A percentile compares a stretch with the other conserved stretches of the same genome.
Evolutionary conservation across 2,888 invertebrate species (phyloP).

Genomic region (Sesia apiformis): DNA sequence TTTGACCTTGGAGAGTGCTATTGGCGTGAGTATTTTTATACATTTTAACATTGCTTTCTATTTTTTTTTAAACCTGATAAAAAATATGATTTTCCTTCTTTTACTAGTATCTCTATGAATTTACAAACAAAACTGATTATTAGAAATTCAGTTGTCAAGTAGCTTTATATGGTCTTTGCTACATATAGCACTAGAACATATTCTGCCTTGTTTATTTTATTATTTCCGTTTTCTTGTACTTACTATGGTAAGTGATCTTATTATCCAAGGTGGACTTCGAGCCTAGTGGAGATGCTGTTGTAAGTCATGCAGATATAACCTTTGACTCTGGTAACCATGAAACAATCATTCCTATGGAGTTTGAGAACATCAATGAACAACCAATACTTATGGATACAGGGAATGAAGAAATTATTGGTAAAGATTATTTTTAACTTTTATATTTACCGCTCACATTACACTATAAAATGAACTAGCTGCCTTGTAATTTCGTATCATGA

Average conservation of each 20-base stretch:
- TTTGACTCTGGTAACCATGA: constrained; percentile 34
- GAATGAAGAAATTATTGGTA: constrained; percentile 63
- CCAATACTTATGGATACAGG: constrained; percentile 54
- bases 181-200: too few species aligned
- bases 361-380: constrained; percentile 50
- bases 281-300: constrained; percentile 37
- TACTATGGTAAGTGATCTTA: background rate
- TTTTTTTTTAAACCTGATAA: background rate
- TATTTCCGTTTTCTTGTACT: background rate
- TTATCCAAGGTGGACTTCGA: constrained; percentile 53
- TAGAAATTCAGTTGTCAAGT: background rate
- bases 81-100: background rate
- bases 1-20: constrained; percentile 49
- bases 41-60: too few species aligned
- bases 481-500: background rate
- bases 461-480: background rate
- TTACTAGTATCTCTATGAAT: background rate
- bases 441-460: too few species aligned
- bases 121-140: background rate
- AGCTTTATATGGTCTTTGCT: too few species aligned
- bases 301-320: constrained; percentile 42
- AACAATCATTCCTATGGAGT: constrained; percentile 51
- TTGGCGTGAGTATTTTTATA: constrained; percentile 43
- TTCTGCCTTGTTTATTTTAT: background rate
- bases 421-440: constrained; percentile 2